Percentiles rank a stretch among this genome's conserved stretches.
Conservation (phyloP, 1,140 invertebrate species). For the Dreissena rostriformis region DNA sequence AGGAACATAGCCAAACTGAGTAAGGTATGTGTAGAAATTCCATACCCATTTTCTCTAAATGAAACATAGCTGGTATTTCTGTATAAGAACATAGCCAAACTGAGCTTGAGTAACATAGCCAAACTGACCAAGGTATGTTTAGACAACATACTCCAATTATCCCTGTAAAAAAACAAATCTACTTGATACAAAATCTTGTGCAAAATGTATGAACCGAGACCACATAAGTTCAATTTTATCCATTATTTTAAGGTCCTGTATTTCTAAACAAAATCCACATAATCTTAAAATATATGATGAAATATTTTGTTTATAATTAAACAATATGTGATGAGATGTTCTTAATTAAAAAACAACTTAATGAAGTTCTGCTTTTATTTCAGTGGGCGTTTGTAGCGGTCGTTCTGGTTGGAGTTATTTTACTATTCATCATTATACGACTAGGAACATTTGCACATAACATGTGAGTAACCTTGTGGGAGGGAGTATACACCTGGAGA, state of each 20-base stretch:
- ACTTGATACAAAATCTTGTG: no score
- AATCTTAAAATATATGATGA: no score
- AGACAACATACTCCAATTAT: no score
- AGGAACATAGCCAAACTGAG: conserved; percentile 90
- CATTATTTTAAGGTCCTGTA: no score
- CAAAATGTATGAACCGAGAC: no score
- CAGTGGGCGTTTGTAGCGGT: conserved; percentile 78
- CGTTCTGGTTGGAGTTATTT: conserved; percentile 74
- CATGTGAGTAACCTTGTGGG: no score
- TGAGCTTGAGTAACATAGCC: background rate
- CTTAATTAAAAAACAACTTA: background rate
- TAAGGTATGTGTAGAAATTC: conserved; percentile 84
- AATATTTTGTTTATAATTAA: background rate
- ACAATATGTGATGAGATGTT: background rate
- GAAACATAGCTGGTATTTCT: no score
- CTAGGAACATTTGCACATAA: conserved; percentile 80
- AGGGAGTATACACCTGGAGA: no score
- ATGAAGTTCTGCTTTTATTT: conserved; percentile 46
- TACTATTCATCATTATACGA: conserved; percentile 87
- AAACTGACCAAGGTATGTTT: background rate
- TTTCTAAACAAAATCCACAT: no score
- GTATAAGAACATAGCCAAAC: background rate
- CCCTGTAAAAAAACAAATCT: no score
- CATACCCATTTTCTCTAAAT: no score
- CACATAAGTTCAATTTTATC: no score